Percentiles rank a stretch among this genome's conserved stretches.
These are phyloP conservation scores for Corydoras maculifer DNA, from an alignment of 2,113 vertebrate species.

Conservation along the genomic window DNA sequence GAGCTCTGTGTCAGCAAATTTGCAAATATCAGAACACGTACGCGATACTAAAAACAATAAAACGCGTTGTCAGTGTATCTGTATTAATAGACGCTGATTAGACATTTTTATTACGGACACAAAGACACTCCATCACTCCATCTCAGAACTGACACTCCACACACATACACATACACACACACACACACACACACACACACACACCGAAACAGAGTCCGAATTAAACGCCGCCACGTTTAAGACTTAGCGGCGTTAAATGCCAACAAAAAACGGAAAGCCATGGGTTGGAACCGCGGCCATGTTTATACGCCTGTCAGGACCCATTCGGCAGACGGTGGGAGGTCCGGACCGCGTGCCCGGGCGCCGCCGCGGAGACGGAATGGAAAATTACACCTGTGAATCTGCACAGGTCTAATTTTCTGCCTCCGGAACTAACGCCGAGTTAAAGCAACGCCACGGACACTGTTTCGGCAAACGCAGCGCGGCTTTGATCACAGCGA, in stretches of 20 bases:
- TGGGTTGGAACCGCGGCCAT: conserved; percentile 5
- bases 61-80: too few species aligned
- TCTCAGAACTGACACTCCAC: background rate
- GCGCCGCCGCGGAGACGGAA: conserved; percentile 5
- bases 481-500: background rate
- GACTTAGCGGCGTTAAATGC: background rate
- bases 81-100: too few species aligned
- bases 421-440: background rate
- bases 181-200: background rate
- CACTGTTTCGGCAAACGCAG: background rate
- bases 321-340: conserved; percentile 14
- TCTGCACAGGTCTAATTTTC: conserved; percentile 27
- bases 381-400: conserved; percentile 18
- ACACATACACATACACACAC: background rate
- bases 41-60: too few species aligned
- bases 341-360: background rate
- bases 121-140: too few species aligned
- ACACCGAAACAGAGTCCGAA: background rate
- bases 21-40: too few species aligned
- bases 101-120: too few species aligned
- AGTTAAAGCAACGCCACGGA: conserved; percentile 4
- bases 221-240: background rate
- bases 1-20: too few species aligned
- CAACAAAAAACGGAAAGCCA: conserved; percentile 15
- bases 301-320: conserved; percentile 20